A percentile compares a stretch with the other conserved stretches of the same genome.
Conservation (phyloP, 2,797 vertebrate genomes). For the Peromyscus melanophrys region DNA sequence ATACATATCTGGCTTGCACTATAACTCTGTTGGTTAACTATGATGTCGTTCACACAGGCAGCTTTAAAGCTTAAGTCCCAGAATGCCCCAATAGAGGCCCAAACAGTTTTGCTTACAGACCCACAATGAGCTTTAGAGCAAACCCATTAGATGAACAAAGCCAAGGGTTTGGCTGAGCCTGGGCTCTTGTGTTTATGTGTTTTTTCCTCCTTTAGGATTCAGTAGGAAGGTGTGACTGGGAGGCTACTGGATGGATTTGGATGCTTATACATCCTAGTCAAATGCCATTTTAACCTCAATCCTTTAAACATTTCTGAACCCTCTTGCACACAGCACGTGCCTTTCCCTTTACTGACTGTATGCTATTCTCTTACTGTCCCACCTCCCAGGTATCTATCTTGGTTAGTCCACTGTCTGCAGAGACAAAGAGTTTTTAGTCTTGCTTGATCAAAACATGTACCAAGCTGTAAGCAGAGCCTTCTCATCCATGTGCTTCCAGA, state of each 20-base stretch:
- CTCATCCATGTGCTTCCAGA: background rate
- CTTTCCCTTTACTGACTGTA: background rate
- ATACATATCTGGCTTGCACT: background rate
- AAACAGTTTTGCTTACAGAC: background rate
- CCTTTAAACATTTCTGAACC: background rate
- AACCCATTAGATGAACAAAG: background rate
- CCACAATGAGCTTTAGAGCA: background rate
- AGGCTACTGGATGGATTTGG: background rate
- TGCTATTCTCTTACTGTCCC: background rate
- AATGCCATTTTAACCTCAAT: background rate
- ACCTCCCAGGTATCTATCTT: background rate
- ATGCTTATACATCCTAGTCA: conserved; percentile 3
- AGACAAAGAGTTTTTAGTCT: background rate
- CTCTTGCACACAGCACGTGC: background rate
- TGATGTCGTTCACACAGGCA: background rate
- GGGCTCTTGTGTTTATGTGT: background rate
- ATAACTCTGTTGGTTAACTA: background rate
- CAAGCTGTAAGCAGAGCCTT: background rate
- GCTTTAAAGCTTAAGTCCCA: background rate
- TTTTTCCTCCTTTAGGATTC: background rate
- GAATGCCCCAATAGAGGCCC: background rate
- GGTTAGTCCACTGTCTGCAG: background rate
- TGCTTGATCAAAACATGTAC: background rate
- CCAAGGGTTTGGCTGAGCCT: background rate
- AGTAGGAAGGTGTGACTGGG: background rate